Base-by-base conservation (phyloP, 2,113 vertebrate genomes). In the Sterna hirundo region DNA sequence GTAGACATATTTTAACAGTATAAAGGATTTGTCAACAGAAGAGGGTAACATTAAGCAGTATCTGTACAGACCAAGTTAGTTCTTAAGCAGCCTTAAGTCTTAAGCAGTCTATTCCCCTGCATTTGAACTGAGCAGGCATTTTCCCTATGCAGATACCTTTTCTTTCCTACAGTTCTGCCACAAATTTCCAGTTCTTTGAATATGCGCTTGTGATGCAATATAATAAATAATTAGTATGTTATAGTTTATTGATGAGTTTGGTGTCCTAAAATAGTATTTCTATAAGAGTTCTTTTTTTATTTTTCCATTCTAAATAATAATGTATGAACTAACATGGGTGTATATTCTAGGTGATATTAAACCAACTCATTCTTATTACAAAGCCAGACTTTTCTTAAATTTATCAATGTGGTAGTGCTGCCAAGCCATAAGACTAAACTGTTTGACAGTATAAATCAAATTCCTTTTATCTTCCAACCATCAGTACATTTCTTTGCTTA, bases 391-490 rank as follows among this genome's bases (percentile, higher is more conserved):
- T 92, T 92, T 86, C 82, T 66, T 66, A 89, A 84, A 90, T 92
- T 92, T 96, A 92, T 95, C 93, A 92, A 88, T 68, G 54, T 70
- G 49, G 46, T 93, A 91, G 38, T 77, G 22, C 88, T 92, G 65
- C 58, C 80, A 94, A 97, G 22, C 46, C 64, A 75, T 92, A 96
- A 61, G 21, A 44, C 38, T 72, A 79, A 94, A 92, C 32, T 15
- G 11, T 96, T 95, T 96, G 88, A 95, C 79, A 94, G 47, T 61
- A 96, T 96, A 97, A 97, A 96, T 96, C 92, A 93, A 89, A 96
- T 52, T 91, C 82, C 29, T 19, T 95, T 89, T 93, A 95, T 96
- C 96, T 97, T 95, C 36, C 88, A 95, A 96, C 89, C 95, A 94
- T 89, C 91, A 91, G 88, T 87, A 83, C 52, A 86, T 95, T 96